Base-by-base conservation (phyloP, 37 sponge, comb jelly and placozoan species). In the Spongilla lacustris region DNA sequence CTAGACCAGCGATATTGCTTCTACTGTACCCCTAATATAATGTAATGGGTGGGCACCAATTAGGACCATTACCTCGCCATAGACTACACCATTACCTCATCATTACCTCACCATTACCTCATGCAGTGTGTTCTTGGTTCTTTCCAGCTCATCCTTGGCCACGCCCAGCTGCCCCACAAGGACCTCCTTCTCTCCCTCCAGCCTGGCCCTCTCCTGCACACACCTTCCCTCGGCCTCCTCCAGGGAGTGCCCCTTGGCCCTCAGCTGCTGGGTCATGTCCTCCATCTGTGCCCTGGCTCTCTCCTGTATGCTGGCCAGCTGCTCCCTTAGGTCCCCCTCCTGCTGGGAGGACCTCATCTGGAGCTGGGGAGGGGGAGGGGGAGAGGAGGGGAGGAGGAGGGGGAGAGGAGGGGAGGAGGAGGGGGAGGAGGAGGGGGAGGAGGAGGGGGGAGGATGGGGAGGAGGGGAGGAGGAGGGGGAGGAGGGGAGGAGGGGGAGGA, bases 251-350 rank as follows among this genome's bases (percentile, higher is more conserved):
- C 49, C 23, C 85, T 79, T 33, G 74, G 36, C 37, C 81, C 84
- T 50, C 25, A 92, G 88, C 76, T 92, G 89, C 24, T 36, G 28
- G 10, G 84, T 50, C n/a, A 92, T 11, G 32, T 75, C 85, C 29
- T 79, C 49, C 22, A 88, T 25, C 69, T 92, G 92, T 33, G 68
- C 78, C 33, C 84, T 84, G 26, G 89, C 92, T 29, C 84, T 72
- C 26, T 87, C 82, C 74, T 84, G 88, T 49, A 87, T 74, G 27
- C 70, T 85, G 12, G 34, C 13, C 46, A 92, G 81, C 77, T 81
- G 80, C 24, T 75, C 89, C 85, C 84, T 84, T 66, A 92, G 69
- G 28, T 31, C 79, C 0, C 46, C 37, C 70, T 88, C 88, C 68
- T 75, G 72, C 36, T 80, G 73, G 2, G 24, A 19, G 27, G 81